Base-by-base conservation (phyloP, 2,797 vertebrate genomes). In the Antrozous pallidus region DNA sequence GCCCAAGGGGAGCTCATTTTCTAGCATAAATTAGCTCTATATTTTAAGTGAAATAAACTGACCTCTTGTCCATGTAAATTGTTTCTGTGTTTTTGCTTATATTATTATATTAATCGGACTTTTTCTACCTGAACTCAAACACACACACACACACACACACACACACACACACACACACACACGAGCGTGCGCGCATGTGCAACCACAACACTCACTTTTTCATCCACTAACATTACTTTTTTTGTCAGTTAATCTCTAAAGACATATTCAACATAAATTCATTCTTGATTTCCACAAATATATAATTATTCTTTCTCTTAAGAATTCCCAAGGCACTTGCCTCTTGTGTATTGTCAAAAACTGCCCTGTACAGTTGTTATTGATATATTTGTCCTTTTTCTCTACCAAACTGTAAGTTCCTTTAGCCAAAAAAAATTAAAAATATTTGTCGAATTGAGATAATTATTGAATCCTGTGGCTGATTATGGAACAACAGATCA, bases 251-350 rank as follows among this genome's bases (percentile, higher is more conserved):
- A 58, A 31, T 78, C 33, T 75, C 31, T 22, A 67, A 28, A 16
- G 12, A 56, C 33, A 36, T 33, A 61, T 80, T 75, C 36, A 56
- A 18, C 10, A 16, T 93, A 17, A 81, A 84, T 28, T 71, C 51
- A 82, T 69, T 91, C 81, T 81, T 78, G 16, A 88, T 79, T 28
- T 92, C n/a, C 40, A 78, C 63, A 88, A 78, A 88, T 85, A 6
- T 63, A n/a, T 6, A 36, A 2, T 1, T 45, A 71, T 79, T 56
- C 6, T 74, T 90, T 77, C 58, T 83, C n/a, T 91, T 80, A n/a
- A 69, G 16, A 92, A 90, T 88, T 74, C 24, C 6, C 20, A 74
- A 51, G 26, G 5, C 36, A 65, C 2, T 94, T 88, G 61, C 11
- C 6, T 81, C 14, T 70, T 51, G 0, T 8, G 58, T 65, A 45